Conservation (phyloP, 1,140 invertebrate species). For the Dendroctonus ponderosae region DNA sequence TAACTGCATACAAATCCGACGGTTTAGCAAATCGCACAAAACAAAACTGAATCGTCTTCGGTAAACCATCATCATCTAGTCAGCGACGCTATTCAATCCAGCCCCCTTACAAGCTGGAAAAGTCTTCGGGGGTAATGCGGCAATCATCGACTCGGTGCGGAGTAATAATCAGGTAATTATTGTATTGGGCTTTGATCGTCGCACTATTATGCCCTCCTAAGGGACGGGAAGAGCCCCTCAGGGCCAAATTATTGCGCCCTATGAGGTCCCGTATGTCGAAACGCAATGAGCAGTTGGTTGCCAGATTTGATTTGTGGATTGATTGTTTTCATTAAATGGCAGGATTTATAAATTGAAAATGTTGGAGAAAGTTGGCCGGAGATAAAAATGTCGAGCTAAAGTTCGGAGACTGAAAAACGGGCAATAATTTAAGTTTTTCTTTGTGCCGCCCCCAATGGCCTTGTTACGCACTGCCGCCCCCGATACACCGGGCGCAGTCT, state of each 20-base stretch:
- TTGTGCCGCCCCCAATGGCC: not conserved
- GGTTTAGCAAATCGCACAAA: not conserved
- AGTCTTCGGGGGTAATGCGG: not conserved
- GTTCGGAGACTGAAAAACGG: not conserved
- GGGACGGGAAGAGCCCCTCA: not conserved
- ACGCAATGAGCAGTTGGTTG: conserved; percentile 5
- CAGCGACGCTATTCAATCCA: conserved; percentile 2
- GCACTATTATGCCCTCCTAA: conserved; percentile 5
- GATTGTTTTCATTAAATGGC: not conserved
- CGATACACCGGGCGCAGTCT: conserved; percentile 14
- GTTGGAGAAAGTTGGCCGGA: not conserved
- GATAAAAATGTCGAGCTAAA: too few relatives aligned
- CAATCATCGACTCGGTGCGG: conserved; percentile 7
- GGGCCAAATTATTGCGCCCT: conserved; percentile 6
- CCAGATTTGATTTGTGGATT: conserved; percentile 9
- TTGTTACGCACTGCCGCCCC: not conserved
- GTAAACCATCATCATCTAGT: not conserved
- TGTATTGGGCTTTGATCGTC: conserved; percentile 19
- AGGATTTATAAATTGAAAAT: not conserved
- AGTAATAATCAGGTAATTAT: conserved; percentile 21
- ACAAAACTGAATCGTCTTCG: not conserved
- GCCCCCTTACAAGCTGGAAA: not conserved
- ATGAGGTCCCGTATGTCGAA: conserved; percentile 2
- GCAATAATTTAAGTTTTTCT: not conserved
- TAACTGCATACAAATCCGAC: too few relatives aligned